A percentile compares a stretch with the other conserved stretches of the same genome.
These are phyloP conservation scores for Patella depressa DNA, from an alignment of 2,888 invertebrate species.

Conservation along the genomic window DNA sequence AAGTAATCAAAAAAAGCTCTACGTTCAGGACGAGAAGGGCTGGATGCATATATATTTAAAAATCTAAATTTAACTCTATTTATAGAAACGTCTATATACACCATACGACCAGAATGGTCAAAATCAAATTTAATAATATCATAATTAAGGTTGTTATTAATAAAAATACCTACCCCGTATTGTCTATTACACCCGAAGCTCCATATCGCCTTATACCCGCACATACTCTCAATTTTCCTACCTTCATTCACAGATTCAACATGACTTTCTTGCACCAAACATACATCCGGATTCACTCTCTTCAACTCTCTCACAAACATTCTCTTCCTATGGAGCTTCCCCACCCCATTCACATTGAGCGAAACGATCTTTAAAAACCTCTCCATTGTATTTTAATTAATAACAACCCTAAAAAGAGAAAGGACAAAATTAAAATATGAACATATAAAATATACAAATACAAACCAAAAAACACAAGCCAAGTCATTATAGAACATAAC, in stretches of 20 bases:
- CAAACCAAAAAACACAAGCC: too few species aligned
- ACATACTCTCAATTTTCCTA: conserved; percentile 14
- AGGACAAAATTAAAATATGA: too few species aligned
- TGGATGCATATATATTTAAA: not conserved
- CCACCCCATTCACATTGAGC: too few species aligned
- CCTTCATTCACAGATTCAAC: conserved; percentile 2
- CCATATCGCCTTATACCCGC: conserved; percentile 19
- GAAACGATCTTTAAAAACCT: too few species aligned
- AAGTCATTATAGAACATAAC: too few species aligned
- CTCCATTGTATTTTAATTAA: too few species aligned
- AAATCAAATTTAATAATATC: conserved; percentile 4
- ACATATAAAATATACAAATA: too few species aligned
- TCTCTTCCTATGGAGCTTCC: too few species aligned
- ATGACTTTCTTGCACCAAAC: not conserved
- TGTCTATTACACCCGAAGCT: conserved; percentile 11
- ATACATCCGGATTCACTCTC: not conserved
- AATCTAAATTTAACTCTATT: not conserved
- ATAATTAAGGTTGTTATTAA: conserved; percentile 14
- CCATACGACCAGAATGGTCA: not conserved
- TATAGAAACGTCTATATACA: not conserved
- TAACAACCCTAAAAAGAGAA: too few species aligned
- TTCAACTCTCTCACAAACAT: not conserved
- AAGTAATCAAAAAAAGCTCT: not conserved
- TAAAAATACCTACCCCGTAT: conserved; percentile 15
- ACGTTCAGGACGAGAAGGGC: not conserved